A percentile compares a stretch with the other conserved stretches of the same genome.
Evolutionary conservation across 1,140 invertebrate species (phyloP).

Genomic region (Elysia chlorotica): DNA sequence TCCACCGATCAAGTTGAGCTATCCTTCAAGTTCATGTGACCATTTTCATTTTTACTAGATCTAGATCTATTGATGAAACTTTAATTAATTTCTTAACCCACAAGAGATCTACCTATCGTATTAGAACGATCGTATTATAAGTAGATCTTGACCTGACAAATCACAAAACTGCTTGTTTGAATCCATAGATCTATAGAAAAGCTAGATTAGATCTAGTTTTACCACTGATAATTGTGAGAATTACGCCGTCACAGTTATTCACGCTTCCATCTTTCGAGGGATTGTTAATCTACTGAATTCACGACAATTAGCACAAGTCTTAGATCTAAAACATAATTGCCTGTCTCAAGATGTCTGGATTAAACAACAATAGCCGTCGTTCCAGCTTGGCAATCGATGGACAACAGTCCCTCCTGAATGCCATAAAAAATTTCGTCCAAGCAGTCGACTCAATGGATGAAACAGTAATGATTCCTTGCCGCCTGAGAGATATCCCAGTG

Average conservation of each 20-base stretch:
- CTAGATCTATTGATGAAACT: too few relatives aligned
- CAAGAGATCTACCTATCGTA: too few relatives aligned
- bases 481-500: constrained; percentile 43
- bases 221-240: neutral
- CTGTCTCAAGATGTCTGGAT: constrained; percentile 5
- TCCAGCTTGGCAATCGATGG: constrained; percentile 10
- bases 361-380: neutral
- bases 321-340: too few relatives aligned
- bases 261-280: neutral
- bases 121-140: too few relatives aligned
- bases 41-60: too few relatives aligned
- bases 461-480: constrained; percentile 49
- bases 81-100: too few relatives aligned
- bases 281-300: neutral
- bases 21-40: too few relatives aligned
- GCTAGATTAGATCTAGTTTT: too few relatives aligned
- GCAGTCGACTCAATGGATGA: constrained; percentile 48
- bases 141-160: too few relatives aligned
- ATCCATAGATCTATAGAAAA: neutral
- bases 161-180: too few relatives aligned
- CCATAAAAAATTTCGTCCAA: constrained; percentile 41
- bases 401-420: constrained; percentile 38
- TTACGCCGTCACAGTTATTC: neutral
- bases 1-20: too few relatives aligned
- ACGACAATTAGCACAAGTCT: neutral